These are phyloP conservation scores for Holothuria scabra DNA, from an alignment of 53 echinoderm and acorn worm species.

Conservation along the genomic window DNA sequence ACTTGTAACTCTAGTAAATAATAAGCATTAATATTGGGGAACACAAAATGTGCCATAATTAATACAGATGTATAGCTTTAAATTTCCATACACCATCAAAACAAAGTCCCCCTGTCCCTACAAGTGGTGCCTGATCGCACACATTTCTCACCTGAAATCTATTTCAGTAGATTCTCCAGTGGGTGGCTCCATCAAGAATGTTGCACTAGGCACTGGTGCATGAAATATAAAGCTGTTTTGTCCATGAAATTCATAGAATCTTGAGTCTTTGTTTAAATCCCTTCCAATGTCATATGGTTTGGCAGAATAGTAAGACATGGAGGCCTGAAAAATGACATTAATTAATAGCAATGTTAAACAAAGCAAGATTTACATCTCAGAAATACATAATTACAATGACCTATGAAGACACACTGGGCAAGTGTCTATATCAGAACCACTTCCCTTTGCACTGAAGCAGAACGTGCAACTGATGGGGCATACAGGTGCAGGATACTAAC, in stretches of 20 bases:
- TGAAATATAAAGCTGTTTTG: slow-evolving; percentile 60
- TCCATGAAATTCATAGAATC: slow-evolving; percentile 56
- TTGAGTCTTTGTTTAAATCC: slow-evolving; percentile 47
- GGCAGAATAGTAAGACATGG: slow-evolving; percentile 73
- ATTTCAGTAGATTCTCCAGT: slow-evolving; percentile 55
- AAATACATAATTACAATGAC: too few relatives aligned
- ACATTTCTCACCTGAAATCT: slow-evolving; percentile 49
- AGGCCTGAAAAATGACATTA: slow-evolving; percentile 37
- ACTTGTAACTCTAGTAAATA: too few relatives aligned
- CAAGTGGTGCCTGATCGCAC: not conserved
- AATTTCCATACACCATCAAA: not conserved
- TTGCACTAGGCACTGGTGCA: slow-evolving; percentile 70
- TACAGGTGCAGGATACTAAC: too few relatives aligned
- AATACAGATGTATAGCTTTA: not conserved
- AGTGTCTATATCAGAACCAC: too few relatives aligned
- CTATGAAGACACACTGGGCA: too few relatives aligned
- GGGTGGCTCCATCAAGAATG: slow-evolving; percentile 67
- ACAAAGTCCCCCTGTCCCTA: too few relatives aligned
- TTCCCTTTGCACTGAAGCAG: too few relatives aligned
- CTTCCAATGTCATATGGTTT: slow-evolving; percentile 59
- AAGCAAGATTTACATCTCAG: too few relatives aligned
- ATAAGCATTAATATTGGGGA: too few relatives aligned
- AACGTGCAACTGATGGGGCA: too few relatives aligned
- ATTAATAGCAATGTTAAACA: too few relatives aligned
- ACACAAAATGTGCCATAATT: too few relatives aligned